Evolutionary conservation across 30 jellyfish, hydroid and myxozoan genomes (phyloP).

Genomic region (Catostylus mosaicus): DNA sequence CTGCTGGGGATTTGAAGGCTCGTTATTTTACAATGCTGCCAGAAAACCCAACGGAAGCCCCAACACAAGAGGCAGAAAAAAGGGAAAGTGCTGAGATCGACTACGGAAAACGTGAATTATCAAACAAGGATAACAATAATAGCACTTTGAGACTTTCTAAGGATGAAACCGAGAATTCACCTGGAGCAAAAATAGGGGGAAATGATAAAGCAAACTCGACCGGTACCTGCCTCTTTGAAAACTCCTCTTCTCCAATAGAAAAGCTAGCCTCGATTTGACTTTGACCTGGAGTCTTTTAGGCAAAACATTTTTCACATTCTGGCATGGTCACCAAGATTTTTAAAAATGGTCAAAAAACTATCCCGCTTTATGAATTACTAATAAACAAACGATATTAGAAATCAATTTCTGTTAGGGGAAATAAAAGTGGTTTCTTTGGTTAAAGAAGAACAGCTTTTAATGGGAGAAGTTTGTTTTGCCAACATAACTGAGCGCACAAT

Average conservation of each 20-base stretch:
- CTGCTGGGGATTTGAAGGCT: background rate
- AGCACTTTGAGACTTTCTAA: background rate
- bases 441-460: too few relatives aligned
- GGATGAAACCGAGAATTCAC: background rate
- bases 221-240: background rate
- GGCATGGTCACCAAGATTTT: background rate
- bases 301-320: background rate
- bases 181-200: background rate
- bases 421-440: background rate
- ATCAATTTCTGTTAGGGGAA: background rate
- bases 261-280: constrained; percentile 1
- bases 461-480: too few relatives aligned
- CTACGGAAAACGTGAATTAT: background rate
- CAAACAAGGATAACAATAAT: background rate
- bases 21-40: background rate
- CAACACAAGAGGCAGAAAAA: background rate
- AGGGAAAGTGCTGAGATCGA: background rate
- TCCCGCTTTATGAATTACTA: constrained; percentile 7
- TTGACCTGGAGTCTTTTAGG: constrained; percentile 2
- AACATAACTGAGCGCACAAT: too few relatives aligned
- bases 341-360: background rate
- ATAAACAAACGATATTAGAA: background rate
- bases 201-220: background rate
- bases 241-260: background rate
- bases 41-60: constrained; percentile 12